Base-by-base conservation (phyloP, 2,888 invertebrate genomes). In the Atethmia centrago region DNA sequence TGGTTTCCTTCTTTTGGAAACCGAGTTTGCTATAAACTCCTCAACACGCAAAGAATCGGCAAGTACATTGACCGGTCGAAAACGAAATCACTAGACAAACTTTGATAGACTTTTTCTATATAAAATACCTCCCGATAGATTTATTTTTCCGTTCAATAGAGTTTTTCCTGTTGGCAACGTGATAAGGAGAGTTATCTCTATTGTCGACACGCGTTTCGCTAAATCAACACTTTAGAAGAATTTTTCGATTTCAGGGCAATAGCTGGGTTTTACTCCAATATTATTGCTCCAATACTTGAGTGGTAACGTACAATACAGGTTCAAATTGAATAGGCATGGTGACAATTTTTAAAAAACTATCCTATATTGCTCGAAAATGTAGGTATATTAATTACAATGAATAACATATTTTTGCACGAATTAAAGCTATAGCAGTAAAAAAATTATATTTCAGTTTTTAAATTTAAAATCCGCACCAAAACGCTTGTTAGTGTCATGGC, bases 161-260 rank as follows among this genome's bases (percentile, higher is more conserved):
- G 51, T 47, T 79, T 64, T 71, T 71, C 58, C 42, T n/a, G 47
- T 10, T 31, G 42, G 65, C 36, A 56, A 51, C 62, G 42, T 62
- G 74, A 80, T 51, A 55, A 62, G 49, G 51, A 56, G 55, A 63
- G 47, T 62, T 65, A 73, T 49, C 61, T 56, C 66, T 45, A 25
- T 53, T 74, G 51, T 66, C 51, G 45, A 62, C 65, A 45, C 74
- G 67, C 74, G 74, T 74, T 80, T 66, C 36, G 55, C 62, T 51
- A 45, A 61, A 62, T 80, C 64, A 66, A 61, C 61, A 77, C 55
- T 77, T 28, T 10, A 65, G 42, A 49, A 36, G 72, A 59, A n/a
- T 51, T 73, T 69, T 79, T 65, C 65, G 61, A 77, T 77, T 77
- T 73, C 49, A 42, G n/a, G 19, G 45, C 31, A 59, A 71, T 31